phyloP scores from a whole-genome alignment of 2,797 vertebrate species.

The Dromococcyx pavoninus region DNA sequence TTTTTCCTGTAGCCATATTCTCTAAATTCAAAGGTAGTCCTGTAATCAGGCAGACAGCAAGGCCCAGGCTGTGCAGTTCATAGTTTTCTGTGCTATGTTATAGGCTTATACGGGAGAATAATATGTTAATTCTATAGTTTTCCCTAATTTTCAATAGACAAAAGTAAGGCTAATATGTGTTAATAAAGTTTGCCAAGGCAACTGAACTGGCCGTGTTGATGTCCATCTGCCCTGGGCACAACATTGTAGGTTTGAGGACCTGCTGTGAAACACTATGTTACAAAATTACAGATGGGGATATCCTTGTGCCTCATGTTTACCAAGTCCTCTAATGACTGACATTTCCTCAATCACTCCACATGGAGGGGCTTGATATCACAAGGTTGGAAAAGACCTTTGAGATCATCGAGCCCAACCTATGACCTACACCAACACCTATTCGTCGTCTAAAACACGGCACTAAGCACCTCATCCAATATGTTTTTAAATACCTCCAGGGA shows the following conservation, averaged over 20 bases:
- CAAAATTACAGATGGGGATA: background rate
- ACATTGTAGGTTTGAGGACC: accelerated
- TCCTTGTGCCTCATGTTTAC: background rate
- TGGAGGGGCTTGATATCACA: background rate
- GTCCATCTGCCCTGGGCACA: background rate
- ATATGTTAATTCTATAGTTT: background rate
- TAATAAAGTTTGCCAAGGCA: background rate
- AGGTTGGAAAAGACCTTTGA: too few species aligned
- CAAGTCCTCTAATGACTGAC: background rate
- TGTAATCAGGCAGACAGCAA: background rate
- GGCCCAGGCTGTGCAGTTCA: background rate
- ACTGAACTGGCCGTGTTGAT: background rate
- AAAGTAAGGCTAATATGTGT: background rate
- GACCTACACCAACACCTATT: too few species aligned
- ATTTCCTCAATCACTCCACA: background rate
- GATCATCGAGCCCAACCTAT: too few species aligned
- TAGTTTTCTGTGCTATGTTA: background rate
- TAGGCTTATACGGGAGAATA: background rate
- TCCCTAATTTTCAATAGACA: background rate
- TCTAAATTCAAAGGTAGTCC: background rate
- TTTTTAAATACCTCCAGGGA: too few species aligned
- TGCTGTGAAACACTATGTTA: background rate
- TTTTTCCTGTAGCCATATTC: background rate
- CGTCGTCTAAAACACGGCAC: too few species aligned
- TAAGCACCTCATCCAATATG: too few species aligned